Conservation (phyloP, 2,797 vertebrate genomes). For the Tenualosa thibaudeaui region DNA sequence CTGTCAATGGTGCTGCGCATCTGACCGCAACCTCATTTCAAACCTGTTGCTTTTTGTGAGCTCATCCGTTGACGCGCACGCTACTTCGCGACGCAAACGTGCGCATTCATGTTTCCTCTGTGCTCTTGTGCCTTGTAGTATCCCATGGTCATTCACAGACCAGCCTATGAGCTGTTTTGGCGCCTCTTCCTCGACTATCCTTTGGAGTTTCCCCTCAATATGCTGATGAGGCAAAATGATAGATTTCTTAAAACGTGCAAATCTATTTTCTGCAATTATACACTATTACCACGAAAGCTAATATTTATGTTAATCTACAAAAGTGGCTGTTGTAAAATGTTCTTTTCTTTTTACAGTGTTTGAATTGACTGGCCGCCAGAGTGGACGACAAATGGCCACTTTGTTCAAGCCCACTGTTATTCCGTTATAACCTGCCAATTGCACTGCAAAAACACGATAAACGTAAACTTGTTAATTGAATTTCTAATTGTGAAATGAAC, state of each 20-base stretch:
- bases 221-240: conserved; percentile 7
- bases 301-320: too few relatives aligned
- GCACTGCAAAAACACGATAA: background rate
- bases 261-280: background rate
- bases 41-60: conserved; percentile 62
- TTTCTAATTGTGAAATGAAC: background rate
- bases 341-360: background rate
- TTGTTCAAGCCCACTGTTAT: background rate
- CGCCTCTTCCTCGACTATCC: background rate
- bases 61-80: conserved; percentile 51
- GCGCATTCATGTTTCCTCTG: conserved; percentile 57
- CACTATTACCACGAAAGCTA: background rate
- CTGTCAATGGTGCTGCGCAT: conserved; percentile 1
- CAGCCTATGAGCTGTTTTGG: conserved; percentile 3
- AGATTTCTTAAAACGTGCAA: background rate
- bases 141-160: conserved; percentile 8
- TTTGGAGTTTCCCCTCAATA: background rate
- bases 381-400: background rate
- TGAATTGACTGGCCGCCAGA: background rate
- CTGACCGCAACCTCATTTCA: conserved; percentile 31
- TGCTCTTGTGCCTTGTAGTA: background rate
- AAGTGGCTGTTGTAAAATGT: background rate
- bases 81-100: conserved; percentile 55
- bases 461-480: background rate
- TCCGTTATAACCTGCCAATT: background rate